These are phyloP conservation scores for Lordiphosa fenestrarum DNA, from an alignment of 2,888 invertebrate species.

Conservation along the genomic window DNA sequence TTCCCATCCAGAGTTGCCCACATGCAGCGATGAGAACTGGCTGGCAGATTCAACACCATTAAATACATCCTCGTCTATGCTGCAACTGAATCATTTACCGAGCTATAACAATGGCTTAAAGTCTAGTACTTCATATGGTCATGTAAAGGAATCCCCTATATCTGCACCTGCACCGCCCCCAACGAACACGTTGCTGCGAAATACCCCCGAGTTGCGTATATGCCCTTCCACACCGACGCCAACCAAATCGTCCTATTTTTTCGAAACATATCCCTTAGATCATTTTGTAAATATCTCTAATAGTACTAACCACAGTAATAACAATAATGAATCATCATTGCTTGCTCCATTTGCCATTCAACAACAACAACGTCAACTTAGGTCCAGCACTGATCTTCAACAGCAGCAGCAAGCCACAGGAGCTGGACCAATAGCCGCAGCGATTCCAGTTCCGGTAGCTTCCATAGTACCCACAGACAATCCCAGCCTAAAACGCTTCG, in stretches of 20 bases:
- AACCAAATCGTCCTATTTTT: slow-evolving; percentile 60
- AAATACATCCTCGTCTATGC: slow-evolving; percentile 48
- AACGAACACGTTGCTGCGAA: slow-evolving; percentile 47
- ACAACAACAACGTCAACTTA: slow-evolving; percentile 68
- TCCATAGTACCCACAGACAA: slow-evolving; percentile 26
- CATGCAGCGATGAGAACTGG: slow-evolving; percentile 29
- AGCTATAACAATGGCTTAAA: slow-evolving; percentile 40
- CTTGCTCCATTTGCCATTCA: slow-evolving; percentile 79
- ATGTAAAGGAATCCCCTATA: slow-evolving; percentile 16
- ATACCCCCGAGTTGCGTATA: slow-evolving; percentile 69
- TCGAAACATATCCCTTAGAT: slow-evolving; percentile 41
- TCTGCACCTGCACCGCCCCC: slow-evolving; percentile 1
- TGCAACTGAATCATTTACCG: slow-evolving; percentile 51
- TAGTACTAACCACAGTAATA: slow-evolving; percentile 74
- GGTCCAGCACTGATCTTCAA: slow-evolving; percentile 76
- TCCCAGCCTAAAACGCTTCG: slow-evolving; percentile 61
- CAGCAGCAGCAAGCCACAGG: slow-evolving; percentile 68
- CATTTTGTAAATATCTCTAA: slow-evolving; percentile 66
- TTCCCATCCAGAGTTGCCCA: slow-evolving; percentile 75
- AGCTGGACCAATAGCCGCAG: slow-evolving; percentile 4
- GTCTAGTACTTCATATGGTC: slow-evolving; percentile 41
- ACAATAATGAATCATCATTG: slow-evolving; percentile 79
- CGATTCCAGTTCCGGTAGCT: slow-evolving; percentile 7
- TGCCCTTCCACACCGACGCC: slow-evolving; percentile 78
- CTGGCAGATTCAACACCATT: slow-evolving; percentile 3